Evolutionary conservation across 2,888 invertebrate genomes (phyloP), one percentile per base, ranked within the genome.

Genomic region (Perizoma affinitatum): DNA sequence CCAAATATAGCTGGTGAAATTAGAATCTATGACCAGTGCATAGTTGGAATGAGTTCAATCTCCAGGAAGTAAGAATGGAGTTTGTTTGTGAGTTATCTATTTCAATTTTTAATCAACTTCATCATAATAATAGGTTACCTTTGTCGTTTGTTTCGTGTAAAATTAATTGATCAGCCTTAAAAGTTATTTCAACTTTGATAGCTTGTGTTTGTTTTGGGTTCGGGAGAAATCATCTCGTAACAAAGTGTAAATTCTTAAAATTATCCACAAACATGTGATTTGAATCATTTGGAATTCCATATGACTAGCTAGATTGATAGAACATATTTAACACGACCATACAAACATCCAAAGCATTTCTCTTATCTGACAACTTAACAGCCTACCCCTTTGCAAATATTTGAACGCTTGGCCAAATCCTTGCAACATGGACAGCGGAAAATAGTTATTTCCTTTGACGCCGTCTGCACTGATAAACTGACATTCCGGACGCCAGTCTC

Each of bases 381-480:
- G 77, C 70, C 74, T 75, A 71, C 76, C 79, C 73, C 79, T 80
- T 83, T 79, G 75, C 80, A 83, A 85, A 83, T 81, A 84, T 83
- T 82, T 83, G 80, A 78, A 78, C 80, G 76, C 74, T 76, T 82
- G 5, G 10, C 22, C 10, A 56, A 79, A 52, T 50, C 80, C 83
- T 79, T 75, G 76, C 82, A 83, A 84, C 74, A 73, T 69, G 66
- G 63, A 56, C 73, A 72, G 70, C 72, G 72, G 74, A 73, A 77
- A 75, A 71, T 66, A 72, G 73, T 73, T 76, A 71, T 69, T 70
- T 58, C 58, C 75, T 70, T 72, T 75, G 73, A 75, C 75, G 75
- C 63, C 60, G 63, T 66, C 70, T 68, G 65, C 69, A 74, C 72
- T 75, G 73, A 80, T 79, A 83, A 80, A 77, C 76, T 76, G 72